Evolutionary conservation across 2,113 vertebrate genomes (phyloP).

Genomic region (Dipodomys merriami): DNA sequence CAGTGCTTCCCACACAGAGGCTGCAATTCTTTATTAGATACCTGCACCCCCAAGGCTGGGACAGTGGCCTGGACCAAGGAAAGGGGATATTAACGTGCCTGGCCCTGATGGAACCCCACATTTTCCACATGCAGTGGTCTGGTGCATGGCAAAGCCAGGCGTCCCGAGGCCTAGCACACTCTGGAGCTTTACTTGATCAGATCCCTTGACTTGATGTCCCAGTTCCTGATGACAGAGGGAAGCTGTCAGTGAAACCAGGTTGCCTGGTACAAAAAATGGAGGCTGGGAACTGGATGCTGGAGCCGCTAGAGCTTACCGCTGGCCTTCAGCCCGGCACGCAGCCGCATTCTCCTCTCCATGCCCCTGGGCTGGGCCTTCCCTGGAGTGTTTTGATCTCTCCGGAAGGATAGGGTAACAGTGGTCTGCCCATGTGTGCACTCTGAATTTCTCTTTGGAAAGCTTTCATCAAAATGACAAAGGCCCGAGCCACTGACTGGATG

Average conservation of each 20-base stretch:
- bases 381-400: accelerated
- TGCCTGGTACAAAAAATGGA: background rate
- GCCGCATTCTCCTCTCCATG: accelerated
- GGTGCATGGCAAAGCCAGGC: accelerated
- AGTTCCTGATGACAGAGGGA: background rate
- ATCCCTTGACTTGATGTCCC: background rate
- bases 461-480: background rate
- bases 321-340: background rate
- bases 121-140: background rate
- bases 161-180: background rate
- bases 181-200: background rate
- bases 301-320: background rate
- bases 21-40: background rate
- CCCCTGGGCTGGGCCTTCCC: too few relatives aligned
- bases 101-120: background rate
- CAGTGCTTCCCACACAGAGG: background rate
- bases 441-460: background rate
- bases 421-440: too few relatives aligned
- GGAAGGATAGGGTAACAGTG: accelerated
- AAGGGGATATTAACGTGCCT: background rate
- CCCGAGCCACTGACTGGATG: background rate
- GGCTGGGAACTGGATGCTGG: background rate
- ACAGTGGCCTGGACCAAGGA: accelerated
- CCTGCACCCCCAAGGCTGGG: background rate
- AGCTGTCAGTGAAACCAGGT: background rate